These are phyloP conservation scores for Cremastinae sp. DNA, from an alignment of 2,888 invertebrate genomes.

Conservation along the genomic window DNA sequence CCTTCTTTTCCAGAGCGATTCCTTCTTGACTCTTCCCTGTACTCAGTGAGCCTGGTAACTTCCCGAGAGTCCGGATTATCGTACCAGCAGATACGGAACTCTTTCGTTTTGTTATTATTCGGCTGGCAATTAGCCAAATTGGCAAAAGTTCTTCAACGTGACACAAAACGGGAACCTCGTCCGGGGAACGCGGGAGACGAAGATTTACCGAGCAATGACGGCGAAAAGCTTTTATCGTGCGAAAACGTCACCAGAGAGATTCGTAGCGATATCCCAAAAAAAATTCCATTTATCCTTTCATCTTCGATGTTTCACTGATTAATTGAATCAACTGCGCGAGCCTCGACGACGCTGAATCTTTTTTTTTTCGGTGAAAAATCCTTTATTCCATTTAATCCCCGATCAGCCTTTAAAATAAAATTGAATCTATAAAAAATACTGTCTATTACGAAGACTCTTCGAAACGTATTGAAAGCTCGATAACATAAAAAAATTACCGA, in stretches of 20 bases:
- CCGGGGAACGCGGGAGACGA: not conserved
- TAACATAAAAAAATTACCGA: too few relatives aligned
- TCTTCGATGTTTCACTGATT: slow-evolving; percentile 49
- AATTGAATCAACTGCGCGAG: slow-evolving; percentile 47
- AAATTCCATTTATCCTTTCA: slow-evolving; percentile 25
- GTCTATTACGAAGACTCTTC: too few relatives aligned
- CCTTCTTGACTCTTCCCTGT: not conserved
- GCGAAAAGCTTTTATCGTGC: slow-evolving; percentile 23
- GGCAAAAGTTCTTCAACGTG: slow-evolving; percentile 50
- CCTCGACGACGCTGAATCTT: slow-evolving; percentile 12
- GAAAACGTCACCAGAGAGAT: not conserved
- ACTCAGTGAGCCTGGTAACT: too few relatives aligned
- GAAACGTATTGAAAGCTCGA: too few relatives aligned
- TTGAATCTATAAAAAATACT: too few relatives aligned
- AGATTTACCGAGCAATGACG: slow-evolving; percentile 25
- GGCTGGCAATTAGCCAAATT: slow-evolving; percentile 59
- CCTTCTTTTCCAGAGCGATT: not conserved
- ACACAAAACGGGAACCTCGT: slow-evolving; percentile 25
- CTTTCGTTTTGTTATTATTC: slow-evolving; percentile 45
- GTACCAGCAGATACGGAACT: slow-evolving; percentile 27
- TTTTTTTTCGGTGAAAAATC: not conserved
- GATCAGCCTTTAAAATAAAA: too few relatives aligned
- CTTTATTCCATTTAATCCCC: too few relatives aligned
- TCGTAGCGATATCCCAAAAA: not conserved
- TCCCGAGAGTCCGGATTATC: slow-evolving; percentile 5